Evolutionary conservation across 2,888 invertebrate species (phyloP), one percentile per base, ranked within the genome.

Genomic region (Hyalella azteca): DNA sequence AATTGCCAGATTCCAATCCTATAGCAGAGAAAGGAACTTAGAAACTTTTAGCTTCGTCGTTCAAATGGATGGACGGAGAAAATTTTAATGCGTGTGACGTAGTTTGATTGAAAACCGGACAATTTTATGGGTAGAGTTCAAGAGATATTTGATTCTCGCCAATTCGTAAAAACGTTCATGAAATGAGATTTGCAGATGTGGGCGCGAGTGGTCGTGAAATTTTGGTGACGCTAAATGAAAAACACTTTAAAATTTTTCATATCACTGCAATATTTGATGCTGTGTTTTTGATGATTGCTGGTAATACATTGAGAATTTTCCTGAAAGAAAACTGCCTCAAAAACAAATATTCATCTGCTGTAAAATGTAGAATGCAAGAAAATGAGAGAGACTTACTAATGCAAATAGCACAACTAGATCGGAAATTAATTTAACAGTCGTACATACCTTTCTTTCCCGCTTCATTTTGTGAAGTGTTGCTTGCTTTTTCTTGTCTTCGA

Each of bases 381-480:
- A n/a, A n/a, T n/a, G n/a, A n/a, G n/a, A n/a, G n/a, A n/a, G n/a
- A n/a, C n/a, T n/a, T n/a, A n/a, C n/a, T n/a, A n/a, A n/a, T n/a
- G n/a, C n/a, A n/a, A n/a, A n/a, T n/a, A n/a, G n/a, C n/a, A n/a
- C n/a, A n/a, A n/a, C n/a, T n/a, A n/a, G n/a, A n/a, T n/a, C n/a
- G n/a, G n/a, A n/a, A n/a, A n/a, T n/a, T n/a, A n/a, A n/a, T n/a
- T 2, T 39, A 15, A 36, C n/a, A 36, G 29, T 9, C 1, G 39
- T 29, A 77, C 75, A 66, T 77, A 83, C 83, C 81, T 83, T 83
- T 50, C 83, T 81, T 60, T 81, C 81, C 45, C 83, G 50, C 75
- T 84, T 84, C 84, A 82, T 84, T 80, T 84, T 84, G 73, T 82
- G 80, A 32, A 84, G 77, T 0, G 84, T 59, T 7, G 81, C 66